phyloP scores from a whole-genome alignment of 2,888 invertebrate genomes.

The Drosophila cracens region DNA sequence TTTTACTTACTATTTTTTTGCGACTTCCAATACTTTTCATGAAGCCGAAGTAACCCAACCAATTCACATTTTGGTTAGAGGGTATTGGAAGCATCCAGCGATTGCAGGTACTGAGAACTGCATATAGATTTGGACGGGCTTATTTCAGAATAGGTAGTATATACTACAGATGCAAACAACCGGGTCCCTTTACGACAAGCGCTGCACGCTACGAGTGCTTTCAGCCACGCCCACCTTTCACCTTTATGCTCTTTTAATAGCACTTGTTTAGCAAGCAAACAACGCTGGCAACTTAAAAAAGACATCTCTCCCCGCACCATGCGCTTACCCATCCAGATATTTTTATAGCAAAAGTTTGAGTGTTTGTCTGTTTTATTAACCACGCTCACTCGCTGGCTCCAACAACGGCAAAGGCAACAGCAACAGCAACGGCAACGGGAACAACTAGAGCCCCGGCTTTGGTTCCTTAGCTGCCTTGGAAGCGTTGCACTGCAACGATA shows the following conservation, averaged over 20 bases:
- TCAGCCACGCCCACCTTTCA: conserved; percentile 51
- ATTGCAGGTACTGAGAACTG: conserved; percentile 20
- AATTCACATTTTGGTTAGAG: not conserved
- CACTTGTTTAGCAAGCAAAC: conserved; percentile 80
- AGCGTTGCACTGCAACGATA: conserved; percentile 39
- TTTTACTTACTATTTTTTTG: not conserved
- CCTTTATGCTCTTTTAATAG: conserved; percentile 80
- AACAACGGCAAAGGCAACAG: conserved; percentile 13
- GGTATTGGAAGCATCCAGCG: conserved; percentile 15
- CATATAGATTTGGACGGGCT: conserved; percentile 38
- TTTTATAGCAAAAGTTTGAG: conserved; percentile 82
- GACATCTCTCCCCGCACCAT: conserved; percentile 13
- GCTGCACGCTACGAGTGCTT: conserved; percentile 38
- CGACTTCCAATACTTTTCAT: not conserved
- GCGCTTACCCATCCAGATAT: conserved; percentile 57
- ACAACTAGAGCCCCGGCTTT: not conserved
- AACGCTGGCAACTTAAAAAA: conserved; percentile 71
- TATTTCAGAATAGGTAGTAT: conserved; percentile 33
- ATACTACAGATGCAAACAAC: conserved; percentile 24
- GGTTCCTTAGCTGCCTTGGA: conserved; percentile 11
- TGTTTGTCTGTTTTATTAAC: conserved; percentile 83
- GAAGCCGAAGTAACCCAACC: not conserved
- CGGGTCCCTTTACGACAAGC: conserved; percentile 63
- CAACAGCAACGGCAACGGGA: conserved; percentile 3
- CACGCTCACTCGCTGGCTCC: conserved; percentile 61